A percentile compares a stretch with the other conserved stretches of the same genome.
Evolutionary conservation across 2,797 vertebrate species (phyloP).

Genomic region (Spinibarbus caldwelli): DNA sequence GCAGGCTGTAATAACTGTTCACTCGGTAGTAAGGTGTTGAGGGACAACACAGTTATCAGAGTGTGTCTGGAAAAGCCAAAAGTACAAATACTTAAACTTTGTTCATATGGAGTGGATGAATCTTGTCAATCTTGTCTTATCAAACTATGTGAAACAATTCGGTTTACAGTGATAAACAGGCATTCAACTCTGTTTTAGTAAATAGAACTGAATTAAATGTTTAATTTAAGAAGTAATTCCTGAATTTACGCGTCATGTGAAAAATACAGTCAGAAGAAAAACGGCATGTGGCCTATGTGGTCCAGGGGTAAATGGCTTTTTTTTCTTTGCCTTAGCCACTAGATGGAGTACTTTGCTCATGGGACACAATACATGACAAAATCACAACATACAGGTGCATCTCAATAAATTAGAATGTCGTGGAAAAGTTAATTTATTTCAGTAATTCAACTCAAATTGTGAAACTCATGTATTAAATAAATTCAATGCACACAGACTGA

Average conservation of each 20-base stretch:
- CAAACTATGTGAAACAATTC: not conserved
- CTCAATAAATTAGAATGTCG: too few species aligned
- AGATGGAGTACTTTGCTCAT: not conserved
- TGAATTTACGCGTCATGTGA: not conserved
- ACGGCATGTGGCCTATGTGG: too few species aligned
- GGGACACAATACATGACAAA: not conserved
- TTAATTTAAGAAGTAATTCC: too few species aligned
- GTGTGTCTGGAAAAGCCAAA: not conserved
- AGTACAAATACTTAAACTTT: not conserved
- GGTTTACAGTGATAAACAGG: not conserved
- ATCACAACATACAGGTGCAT: not conserved
- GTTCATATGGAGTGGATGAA: not conserved
- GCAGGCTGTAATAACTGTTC: not conserved
- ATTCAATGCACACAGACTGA: too few species aligned
- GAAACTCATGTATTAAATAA: too few species aligned
- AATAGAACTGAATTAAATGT: not conserved
- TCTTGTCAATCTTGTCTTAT: not conserved
- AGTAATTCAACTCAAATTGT: too few species aligned
- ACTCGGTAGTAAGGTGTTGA: too few species aligned
- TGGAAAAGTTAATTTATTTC: too few species aligned
- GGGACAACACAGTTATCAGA: not conserved
- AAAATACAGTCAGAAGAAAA: not conserved
- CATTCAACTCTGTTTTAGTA: not conserved
- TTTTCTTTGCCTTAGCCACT: not conserved
- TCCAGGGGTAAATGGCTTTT: not conserved